Percentiles rank a stretch among this genome's conserved stretches.
phyloP scores from a whole-genome alignment of 2,888 invertebrate genomes.

The Eledona agricola region DNA sequence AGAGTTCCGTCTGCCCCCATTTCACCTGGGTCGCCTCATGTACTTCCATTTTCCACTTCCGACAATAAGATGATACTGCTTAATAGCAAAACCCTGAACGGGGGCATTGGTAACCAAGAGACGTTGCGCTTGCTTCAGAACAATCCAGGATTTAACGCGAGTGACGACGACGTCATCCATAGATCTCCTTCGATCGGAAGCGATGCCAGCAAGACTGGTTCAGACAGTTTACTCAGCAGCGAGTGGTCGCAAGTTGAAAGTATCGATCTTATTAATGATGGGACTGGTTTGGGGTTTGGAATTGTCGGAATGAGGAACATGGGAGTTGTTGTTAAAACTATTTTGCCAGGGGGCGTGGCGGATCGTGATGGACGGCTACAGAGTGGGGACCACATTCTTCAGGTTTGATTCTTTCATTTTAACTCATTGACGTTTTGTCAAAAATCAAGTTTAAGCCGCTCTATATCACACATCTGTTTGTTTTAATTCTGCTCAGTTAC shows the following conservation, averaged over 20 bases:
- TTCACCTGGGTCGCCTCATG: constrained; percentile 75
- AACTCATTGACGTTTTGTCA: no score
- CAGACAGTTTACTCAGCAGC: constrained; percentile 78
- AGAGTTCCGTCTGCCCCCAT: constrained; percentile 80
- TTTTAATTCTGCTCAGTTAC: no score
- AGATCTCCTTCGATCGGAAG: constrained; percentile 73
- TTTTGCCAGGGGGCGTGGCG: constrained; percentile 96
- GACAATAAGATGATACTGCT: constrained; percentile 87
- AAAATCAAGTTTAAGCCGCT: no score
- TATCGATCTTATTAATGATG: constrained; percentile 97
- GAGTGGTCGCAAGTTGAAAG: constrained; percentile 98
- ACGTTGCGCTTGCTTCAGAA: constrained; percentile 79
- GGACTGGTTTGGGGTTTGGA: constrained; percentile 97
- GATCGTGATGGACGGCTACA: constrained; percentile 96
- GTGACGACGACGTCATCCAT: constrained; percentile 63
- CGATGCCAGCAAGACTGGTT: constrained; percentile 72
- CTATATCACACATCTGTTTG: no score
- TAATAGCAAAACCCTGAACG: constrained; percentile 67
- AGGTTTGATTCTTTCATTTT: no score
- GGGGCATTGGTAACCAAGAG: constrained; percentile 82
- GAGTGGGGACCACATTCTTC: constrained; percentile 98
- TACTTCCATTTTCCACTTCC: constrained; percentile 77
- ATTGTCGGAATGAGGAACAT: constrained; percentile 97
- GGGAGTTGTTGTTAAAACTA: constrained; percentile 99
- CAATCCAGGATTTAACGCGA: constrained; percentile 71